Base-by-base conservation (phyloP, 2,113 vertebrate species). In the Pseudorasbora parva region DNA sequence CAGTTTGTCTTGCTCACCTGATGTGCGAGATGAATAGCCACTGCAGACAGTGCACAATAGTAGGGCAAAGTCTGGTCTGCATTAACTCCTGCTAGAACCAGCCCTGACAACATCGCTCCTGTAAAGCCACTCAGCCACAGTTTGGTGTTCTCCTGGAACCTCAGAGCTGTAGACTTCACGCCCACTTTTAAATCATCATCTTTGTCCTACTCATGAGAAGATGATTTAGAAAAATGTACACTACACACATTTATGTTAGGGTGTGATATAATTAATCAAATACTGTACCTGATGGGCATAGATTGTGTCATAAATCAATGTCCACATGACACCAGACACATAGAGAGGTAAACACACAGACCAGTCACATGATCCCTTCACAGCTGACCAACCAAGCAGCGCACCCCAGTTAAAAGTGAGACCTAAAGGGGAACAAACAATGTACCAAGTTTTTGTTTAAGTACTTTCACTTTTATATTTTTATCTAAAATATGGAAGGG, bases 381-480 rank as follows among this genome's bases (percentile, higher is more conserved):
- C 30, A 8, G 98, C 97, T 17, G 97, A 93, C 97, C 97, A 99
- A 64, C 97, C 98, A 11, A 99, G 95, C 76, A 99, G 92, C 1
- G 96, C 94, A 76, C 97, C 98, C 97, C 98, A 99, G 19, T 99
- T 99, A 88, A 99, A 97, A 0, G 97, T 94, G 49, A 99, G 87
- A 5, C 97, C 98, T 99, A 30, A 68, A 89, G 30, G 49, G 51
- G 33, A 2, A 30, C 78, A 23, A 51, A 15, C 8, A 2, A 54
- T 6, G 64, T 2, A 64, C 14, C 78, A 17, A n/a, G n/a, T n/a
- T n/a, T n/a, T n/a, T n/a, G n/a, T n/a, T n/a, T n/a, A 60, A 71
- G n/a, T 23, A 8, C 3, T 69, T 68, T n/a, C 1, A n/a, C 5
- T 7, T 51, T 8, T 12, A 17, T 1, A 17, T 19, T 2, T 41